Evolutionary conservation across 2,888 invertebrate species (phyloP), one percentile per base, ranked within the genome.

Genomic region (Cerastoderma edule): DNA sequence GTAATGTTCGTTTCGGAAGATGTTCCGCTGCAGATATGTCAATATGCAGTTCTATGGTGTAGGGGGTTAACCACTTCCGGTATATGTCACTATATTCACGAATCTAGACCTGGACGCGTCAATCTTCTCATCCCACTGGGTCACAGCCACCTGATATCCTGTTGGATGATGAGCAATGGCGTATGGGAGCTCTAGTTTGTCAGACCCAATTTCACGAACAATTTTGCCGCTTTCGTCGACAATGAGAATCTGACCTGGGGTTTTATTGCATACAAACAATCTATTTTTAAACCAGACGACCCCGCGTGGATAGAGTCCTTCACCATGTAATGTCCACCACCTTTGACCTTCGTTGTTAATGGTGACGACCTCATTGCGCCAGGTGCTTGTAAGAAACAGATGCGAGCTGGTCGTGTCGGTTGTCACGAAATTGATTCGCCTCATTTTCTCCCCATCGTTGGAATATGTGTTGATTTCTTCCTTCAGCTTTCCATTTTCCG

Each of bases 71-170:
- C n/a, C n/a, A n/a, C n/a, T n/a, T n/a, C n/a, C n/a, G n/a, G n/a
- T 39, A 39, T 39, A 39, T 16, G 39, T 39, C 10, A 65, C 2
- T n/a, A 72, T 33, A 10, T 32, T 54, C 19, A 72, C 63, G 19
- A 35, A 28, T 30, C 72, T 46, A 0, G 72, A 50, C 33, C 50
- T 67, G n/a, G 33, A 35, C 3, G 33, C 35, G 5, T 24, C 19
- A 56, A 71, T 71, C 33, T 71, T 70, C 33, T 75, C 75, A 53
- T 75, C 75, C 75, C 75, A 75, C 50, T 67, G 50, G 10, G 75
- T 53, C 1, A 75, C 44, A 0, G 67, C 75, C 50, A 75, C 28
- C 5, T 53, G 16, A 24, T 71, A 48, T 16, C 46, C n/a, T 1
- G n/a, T 48, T 8, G 53, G 66, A 53, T 75, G 75, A 33, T 63